A percentile compares a stretch with the other conserved stretches of the same genome.
Conservation (phyloP, 2,797 vertebrate species). For the Enteromius treurensis region DNA sequence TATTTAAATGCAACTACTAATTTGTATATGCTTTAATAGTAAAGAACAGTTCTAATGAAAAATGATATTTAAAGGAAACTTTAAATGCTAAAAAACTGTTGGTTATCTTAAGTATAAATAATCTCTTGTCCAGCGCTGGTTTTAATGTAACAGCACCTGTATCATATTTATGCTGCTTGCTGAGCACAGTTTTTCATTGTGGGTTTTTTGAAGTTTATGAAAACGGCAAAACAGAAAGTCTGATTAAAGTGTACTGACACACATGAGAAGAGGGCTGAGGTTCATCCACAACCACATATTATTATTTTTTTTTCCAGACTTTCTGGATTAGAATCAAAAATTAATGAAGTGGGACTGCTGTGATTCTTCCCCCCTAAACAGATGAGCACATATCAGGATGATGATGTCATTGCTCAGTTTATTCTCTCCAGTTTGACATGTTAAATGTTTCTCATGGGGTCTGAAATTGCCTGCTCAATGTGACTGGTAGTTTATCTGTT, state of each 20-base stretch:
- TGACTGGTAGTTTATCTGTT: not conserved
- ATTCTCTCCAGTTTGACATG: not conserved
- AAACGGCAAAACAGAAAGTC: not conserved
- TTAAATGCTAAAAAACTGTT: not conserved
- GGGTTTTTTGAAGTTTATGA: not conserved
- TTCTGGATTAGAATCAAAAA: slow-evolving; percentile 56
- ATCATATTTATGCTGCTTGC: not conserved
- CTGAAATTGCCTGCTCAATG: not conserved
- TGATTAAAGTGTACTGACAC: not conserved
- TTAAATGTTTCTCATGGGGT: not conserved
- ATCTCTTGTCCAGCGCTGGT: not conserved
- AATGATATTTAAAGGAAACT: too few species aligned
- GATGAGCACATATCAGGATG: not conserved
- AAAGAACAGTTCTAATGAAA: too few species aligned
- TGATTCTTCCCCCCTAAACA: slow-evolving; percentile 11
- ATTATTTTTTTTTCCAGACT: slow-evolving; percentile 24
- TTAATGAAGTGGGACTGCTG: slow-evolving; percentile 14
- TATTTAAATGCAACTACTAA: too few species aligned
- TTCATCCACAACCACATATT: not conserved
- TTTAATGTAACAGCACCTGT: not conserved
- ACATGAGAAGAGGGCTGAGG: not conserved
- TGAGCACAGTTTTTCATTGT: not conserved
- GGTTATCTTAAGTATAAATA: not conserved
- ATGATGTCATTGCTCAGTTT: not conserved
- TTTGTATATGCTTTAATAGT: too few species aligned